Base-by-base conservation (phyloP, 1,140 invertebrate genomes). In the Temnothorax longispinosus region DNA sequence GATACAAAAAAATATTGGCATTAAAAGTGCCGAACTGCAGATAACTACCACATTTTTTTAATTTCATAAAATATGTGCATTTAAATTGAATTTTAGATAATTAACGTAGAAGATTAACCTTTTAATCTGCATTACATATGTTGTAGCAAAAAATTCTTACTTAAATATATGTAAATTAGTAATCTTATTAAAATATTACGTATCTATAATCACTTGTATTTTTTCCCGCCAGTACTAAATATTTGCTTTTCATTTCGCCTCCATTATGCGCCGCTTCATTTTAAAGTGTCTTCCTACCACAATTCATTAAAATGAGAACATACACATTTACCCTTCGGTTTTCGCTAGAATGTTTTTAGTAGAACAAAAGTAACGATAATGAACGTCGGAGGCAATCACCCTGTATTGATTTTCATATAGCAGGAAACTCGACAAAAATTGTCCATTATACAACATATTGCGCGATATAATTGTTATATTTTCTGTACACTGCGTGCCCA, bases 391-490 rank as follows among this genome's bases (percentile, higher is more conserved):
- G 62, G 56, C 41, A 62, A 76, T 56, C 62, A 89, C 76, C 62
- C 56, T 50, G 11, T 67, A 89, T 87, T 81, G 84, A 89, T 87
- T 89, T 89, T 82, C 56, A 76, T 50, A 50, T n/a, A 89, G 32
- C 54, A 13, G 32, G 11, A 89, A 75, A 71, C 54, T 50, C 35
- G 4, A 32, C 21, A 71, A 41, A 89, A 84, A 86, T 47, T 77
- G 80, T 56, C n/a, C 38, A 75, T 65, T 58, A 15, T 38, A 27
- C 38, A 32, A 74, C 6, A 21, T 13, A 58, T 11, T 32, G 0
- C 11, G 10, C 13, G 21, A 32, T 5, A 54, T 62, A 47, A 60
- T 56, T 76, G 38, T 38, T 38, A 38, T n/a, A 47, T 32, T 32
- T 56, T 47, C 15, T 6, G 2, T 67, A 69, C n/a, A 27, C 21